Percentiles rank a stretch among this genome's conserved stretches.
Evolutionary conservation across 2,888 invertebrate genomes (phyloP).

Genomic region (Callosobruchus maculatus): DNA sequence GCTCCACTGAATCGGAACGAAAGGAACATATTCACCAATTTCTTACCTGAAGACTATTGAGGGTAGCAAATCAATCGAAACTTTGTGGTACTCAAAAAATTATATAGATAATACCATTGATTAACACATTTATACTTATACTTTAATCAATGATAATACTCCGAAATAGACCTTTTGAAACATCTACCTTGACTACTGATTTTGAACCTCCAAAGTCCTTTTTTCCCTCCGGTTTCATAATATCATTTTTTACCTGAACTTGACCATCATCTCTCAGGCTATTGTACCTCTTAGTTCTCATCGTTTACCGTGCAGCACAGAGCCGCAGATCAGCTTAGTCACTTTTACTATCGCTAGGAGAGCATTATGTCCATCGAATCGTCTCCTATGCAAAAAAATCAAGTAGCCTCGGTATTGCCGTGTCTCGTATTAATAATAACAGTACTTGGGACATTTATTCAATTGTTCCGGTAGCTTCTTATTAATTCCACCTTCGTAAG

Average conservation of each 20-base stretch:
- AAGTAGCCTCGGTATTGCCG: neutral
- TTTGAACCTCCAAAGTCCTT: too few relatives aligned
- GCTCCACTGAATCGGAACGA: too few relatives aligned
- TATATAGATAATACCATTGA: too few relatives aligned
- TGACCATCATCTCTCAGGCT: neutral
- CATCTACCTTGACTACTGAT: too few relatives aligned
- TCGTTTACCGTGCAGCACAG: neutral
- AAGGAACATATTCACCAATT: too few relatives aligned
- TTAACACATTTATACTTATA: too few relatives aligned
- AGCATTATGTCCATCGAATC: neutral
- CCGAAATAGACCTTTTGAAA: too few relatives aligned
- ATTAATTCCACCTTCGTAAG: neutral
- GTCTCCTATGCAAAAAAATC: neutral
- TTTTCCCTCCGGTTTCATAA: neutral
- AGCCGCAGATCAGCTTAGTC: neutral
- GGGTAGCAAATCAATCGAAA: too few relatives aligned
- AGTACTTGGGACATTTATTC: neutral
- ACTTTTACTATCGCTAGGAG: neutral
- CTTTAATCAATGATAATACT: too few relatives aligned
- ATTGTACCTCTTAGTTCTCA: neutral
- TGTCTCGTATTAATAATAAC: neutral
- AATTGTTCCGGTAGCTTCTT: neutral
- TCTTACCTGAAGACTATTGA: too few relatives aligned
- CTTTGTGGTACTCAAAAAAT: too few relatives aligned
- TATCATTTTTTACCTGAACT: neutral